Evolutionary conservation across 2,888 invertebrate species (phyloP), one percentile per base, ranked within the genome.

Genomic region (Halocaridina rubra): DNA sequence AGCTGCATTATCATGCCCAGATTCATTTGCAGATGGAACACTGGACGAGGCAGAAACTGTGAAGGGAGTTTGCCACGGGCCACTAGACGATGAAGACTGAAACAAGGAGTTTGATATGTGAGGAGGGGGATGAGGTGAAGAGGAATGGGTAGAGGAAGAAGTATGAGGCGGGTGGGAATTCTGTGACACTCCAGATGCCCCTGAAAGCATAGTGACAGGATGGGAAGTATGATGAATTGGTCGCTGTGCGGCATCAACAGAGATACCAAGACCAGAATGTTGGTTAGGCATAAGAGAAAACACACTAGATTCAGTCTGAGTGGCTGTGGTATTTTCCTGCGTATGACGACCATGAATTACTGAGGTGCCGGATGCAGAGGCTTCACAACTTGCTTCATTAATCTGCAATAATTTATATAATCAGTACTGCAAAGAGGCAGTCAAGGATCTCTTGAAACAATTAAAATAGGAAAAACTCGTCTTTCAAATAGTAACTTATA

Each of bases 261-360:
- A 19, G 22, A 61, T 71, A n/a, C 10, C 46, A 22, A 46, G 71
- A 2, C 32, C 30, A 32, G 57, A 10, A 33, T 71, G 80, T 19
- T 80, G 80, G 33, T 84, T 77, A 46, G 72, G 71, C 16, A 71
- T 71, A 10, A 84, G 39, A 39, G 82, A 84, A 32, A 84, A 84
- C 59, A 80, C 59, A 3, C 22, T 59, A 13, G 74, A 59, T n/a
- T 84, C 82, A 8, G 82, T 84, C 64, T 84, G 82, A 16, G 82
- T 84, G 46, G 82, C 82, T 30, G 82, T 84, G 22, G 82, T 72
- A 24, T 71, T 77, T 61, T 84, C 82, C 30, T 84, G 82, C 19
- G 74, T n/a, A 33, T 72, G 61, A 5, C 77, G 78, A 19, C 29
- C 29, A 19, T 57, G 59, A 29, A 32, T 64, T 27, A 46, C 72